A percentile compares a stretch with the other conserved stretches of the same genome.
Conservation (phyloP, 2,888 invertebrate genomes). For the Xanthia icteritia region DNA sequence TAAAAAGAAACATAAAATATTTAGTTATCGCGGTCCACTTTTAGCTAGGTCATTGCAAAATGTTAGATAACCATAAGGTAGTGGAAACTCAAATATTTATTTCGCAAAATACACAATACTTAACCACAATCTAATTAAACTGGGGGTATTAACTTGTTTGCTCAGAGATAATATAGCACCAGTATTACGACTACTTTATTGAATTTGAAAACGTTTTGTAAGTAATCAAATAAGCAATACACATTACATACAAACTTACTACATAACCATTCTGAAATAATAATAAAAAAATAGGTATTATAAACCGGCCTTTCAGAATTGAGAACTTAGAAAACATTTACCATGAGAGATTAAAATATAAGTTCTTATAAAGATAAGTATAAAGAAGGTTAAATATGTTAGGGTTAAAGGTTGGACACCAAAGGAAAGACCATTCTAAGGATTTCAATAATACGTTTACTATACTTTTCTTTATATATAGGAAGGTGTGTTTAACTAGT, state of each 20-base stretch:
- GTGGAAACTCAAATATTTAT: slow-evolving; percentile 30
- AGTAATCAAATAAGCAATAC: background rate
- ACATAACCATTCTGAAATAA: background rate
- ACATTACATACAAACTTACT: background rate
- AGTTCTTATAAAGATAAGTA: background rate
- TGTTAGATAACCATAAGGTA: background rate
- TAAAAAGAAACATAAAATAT: too few species aligned
- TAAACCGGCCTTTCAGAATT: background rate
- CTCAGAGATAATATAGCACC: slow-evolving; percentile 18
- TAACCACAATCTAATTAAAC: slow-evolving; percentile 22
- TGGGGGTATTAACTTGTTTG: slow-evolving; percentile 1
- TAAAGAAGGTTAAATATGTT: background rate
- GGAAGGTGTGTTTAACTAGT: too few species aligned
- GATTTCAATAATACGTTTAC: too few species aligned
- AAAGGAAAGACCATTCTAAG: too few species aligned
- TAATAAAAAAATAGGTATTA: background rate
- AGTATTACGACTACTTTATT: slow-evolving; percentile 26
- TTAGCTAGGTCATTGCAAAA: background rate
- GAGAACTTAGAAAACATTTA: background rate
- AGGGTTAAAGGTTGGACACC: too few species aligned
- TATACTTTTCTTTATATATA: too few species aligned
- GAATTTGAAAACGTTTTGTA: slow-evolving; percentile 21
- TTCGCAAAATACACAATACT: slow-evolving; percentile 31
- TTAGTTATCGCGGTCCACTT: too few species aligned
- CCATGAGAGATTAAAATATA: background rate